Base-by-base conservation (phyloP, 1,140 invertebrate species). In the Acromyrmex charruanus region DNA sequence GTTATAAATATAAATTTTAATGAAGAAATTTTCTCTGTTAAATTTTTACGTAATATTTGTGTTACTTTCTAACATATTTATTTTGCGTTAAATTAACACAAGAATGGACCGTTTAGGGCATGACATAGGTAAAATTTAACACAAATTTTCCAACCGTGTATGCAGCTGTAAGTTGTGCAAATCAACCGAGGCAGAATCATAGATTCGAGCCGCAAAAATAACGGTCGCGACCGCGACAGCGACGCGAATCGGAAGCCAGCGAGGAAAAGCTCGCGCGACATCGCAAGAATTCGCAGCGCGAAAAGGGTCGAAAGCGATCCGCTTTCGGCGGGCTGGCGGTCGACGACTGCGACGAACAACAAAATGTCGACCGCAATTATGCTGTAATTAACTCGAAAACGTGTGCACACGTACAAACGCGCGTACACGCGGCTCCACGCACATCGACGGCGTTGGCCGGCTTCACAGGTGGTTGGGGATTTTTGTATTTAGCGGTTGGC, bases 361-460 rank as follows among this genome's bases (percentile, higher is more conserved):
- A 94, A 95, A 95, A 95, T 93, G 93, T 93, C 93, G 94, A 95
- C 94, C 93, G 93, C 95, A 95, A 95, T 95, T 95, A 95, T 95
- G 94, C 91, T 92, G 94, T 95, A 95, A 95, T 95, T 95, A 95
- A 95, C 93, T 95, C 91, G 94, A 91, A 90, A 94, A 90, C 89
- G 89, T 72, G 10, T 69, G 18, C 58, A 31, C 51, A 68, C n/a
- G n/a, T 18, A n/a, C 25, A 5, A 44, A 44, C 31, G 28, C 31
- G 28, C 85, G 49, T 58, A 58, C 72, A 16, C 21, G 28, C 31
- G 31, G 18, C 7, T 16, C 35, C 25, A 14, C 12, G 84, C 39
- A 79, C 71, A 68, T 31, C 66, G 51, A 25, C 63, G 53, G 58
- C 66, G 77, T 75, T 84, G 91, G 89, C 58, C 81, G 89, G 89